Percentiles rank a stretch among this genome's conserved stretches.
These are phyloP conservation scores for Balearica regulorum DNA, from an alignment of 2,797 vertebrate genomes.

Conservation along the genomic window DNA sequence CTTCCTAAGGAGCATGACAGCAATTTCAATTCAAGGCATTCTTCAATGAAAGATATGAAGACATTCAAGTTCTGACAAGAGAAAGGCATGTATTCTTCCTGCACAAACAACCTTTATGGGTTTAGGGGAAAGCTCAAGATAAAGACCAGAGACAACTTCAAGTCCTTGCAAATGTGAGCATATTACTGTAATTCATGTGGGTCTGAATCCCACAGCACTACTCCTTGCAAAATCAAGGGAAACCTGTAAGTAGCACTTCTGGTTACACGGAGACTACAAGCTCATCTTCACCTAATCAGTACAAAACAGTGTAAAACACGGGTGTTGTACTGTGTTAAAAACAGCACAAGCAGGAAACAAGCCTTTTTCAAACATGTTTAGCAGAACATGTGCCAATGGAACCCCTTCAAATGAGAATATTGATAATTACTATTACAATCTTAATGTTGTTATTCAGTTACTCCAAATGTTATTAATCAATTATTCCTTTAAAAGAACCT, in stretches of 20 bases:
- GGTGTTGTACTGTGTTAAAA: too few species aligned
- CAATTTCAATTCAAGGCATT: neutral
- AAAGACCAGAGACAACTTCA: neutral
- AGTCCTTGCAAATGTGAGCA: neutral
- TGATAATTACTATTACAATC: neutral
- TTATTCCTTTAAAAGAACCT: neutral
- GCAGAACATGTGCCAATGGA: neutral
- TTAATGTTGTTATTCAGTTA: neutral
- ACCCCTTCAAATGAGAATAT: neutral
- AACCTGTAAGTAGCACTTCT: fast-evolving
- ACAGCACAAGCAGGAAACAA: neutral
- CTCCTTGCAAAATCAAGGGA: neutral
- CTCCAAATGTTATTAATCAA: neutral
- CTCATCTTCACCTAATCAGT: neutral
- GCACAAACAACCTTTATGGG: neutral
- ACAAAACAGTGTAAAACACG: neutral
- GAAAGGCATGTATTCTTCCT: neutral
- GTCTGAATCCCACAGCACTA: neutral
- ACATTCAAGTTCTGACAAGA: neutral
- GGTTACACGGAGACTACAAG: neutral
- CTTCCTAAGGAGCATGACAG: neutral
- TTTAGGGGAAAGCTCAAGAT: neutral
- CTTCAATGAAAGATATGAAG: neutral
- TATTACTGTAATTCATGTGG: fast-evolving
- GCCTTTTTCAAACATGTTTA: neutral